Evolutionary conservation across 2,797 vertebrate species (phyloP).

Genomic region (Novumbra hubbsi): DNA sequence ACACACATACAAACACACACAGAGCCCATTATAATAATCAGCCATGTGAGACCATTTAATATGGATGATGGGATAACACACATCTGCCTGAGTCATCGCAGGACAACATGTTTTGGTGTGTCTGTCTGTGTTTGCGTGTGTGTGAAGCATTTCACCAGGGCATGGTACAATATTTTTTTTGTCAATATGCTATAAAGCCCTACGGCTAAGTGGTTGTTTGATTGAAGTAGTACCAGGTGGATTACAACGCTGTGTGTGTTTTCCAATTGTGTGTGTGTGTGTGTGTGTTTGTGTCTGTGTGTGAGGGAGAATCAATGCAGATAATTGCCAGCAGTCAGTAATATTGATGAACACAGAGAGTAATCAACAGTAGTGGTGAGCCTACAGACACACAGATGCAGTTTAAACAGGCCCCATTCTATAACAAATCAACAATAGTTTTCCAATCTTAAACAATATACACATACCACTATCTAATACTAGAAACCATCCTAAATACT

Average conservation of each 20-base stretch:
- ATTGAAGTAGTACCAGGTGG: too few species aligned
- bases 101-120: background rate
- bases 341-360: constrained; percentile 41
- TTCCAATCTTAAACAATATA: too few species aligned
- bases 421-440: too few species aligned
- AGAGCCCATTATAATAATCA: background rate
- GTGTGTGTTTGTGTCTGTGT: constrained; percentile 12
- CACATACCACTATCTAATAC: too few species aligned
- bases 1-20: background rate
- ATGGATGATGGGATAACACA: background rate
- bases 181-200: background rate
- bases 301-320: constrained; percentile 1
- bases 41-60: background rate
- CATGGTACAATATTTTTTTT: background rate
- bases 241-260: background rate
- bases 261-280: background rate
- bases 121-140: constrained; percentile 19
- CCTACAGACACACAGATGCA: background rate
- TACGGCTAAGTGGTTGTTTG: background rate
- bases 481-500: too few species aligned
- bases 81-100: background rate
- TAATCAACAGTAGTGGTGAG: constrained; percentile 31
- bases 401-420: background rate
- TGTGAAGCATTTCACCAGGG: background rate
- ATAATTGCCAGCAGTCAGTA: constrained; percentile 4